Conservation (phyloP, 2,888 invertebrate species). For the Pyrocoelia pectoralis region DNA sequence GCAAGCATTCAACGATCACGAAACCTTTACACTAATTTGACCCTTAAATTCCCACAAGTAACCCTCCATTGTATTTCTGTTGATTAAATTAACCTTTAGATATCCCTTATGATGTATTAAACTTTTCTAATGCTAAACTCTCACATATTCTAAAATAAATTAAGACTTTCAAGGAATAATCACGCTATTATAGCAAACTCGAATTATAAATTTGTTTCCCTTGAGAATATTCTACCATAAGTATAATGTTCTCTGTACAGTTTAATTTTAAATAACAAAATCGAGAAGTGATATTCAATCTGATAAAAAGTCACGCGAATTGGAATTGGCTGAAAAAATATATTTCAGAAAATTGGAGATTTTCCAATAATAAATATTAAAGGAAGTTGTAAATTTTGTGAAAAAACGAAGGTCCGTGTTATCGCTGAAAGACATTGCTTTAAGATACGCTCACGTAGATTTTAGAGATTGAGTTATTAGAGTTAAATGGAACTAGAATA, state of each 20-base stretch:
- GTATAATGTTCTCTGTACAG: background rate
- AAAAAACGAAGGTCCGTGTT: background rate
- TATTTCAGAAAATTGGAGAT: background rate
- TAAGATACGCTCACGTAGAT: constrained; percentile 8
- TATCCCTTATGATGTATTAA: constrained; percentile 7
- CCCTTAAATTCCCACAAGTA: constrained; percentile 15
- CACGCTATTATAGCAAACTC: background rate
- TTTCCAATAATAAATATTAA: constrained; percentile 4
- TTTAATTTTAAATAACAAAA: background rate
- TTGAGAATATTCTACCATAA: background rate
- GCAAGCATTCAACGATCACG: constrained; percentile 10
- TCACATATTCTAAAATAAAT: background rate
- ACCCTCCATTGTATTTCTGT: constrained; percentile 4
- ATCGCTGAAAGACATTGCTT: background rate
- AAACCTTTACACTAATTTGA: constrained; percentile 8
- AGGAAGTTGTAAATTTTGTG: constrained; percentile 2
- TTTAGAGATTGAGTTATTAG: constrained; percentile 10
- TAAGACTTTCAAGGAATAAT: background rate
- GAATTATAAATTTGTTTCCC: constrained; percentile 3
- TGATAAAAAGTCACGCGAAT: background rate
- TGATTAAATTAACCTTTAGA: constrained; percentile 13
- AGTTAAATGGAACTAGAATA: constrained; percentile 2
- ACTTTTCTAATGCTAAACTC: constrained; percentile 1
- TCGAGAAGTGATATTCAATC: background rate
- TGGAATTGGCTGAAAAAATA: background rate